phyloP scores from a whole-genome alignment of 2,113 vertebrate genomes.

The Calidris pygmaea region DNA sequence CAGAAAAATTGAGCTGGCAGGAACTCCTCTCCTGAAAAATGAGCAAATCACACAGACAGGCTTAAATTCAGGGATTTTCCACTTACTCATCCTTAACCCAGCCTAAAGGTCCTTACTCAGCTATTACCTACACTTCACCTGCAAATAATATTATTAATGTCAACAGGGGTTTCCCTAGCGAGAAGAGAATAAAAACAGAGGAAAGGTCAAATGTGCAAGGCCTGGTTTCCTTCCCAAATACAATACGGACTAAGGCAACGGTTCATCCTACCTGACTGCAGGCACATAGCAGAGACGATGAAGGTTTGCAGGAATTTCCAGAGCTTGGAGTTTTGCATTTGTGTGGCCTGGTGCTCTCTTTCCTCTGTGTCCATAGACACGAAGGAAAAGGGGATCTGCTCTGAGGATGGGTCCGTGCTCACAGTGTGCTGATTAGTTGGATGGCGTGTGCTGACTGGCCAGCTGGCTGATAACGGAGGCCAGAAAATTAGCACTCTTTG shows the following conservation, averaged over 20 bases:
- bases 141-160: not conserved
- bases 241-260: not conserved
- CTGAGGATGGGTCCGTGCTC: not conserved
- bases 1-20: not conserved
- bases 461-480: not conserved
- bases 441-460: not conserved
- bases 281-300: not conserved
- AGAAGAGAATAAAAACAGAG: not conserved
- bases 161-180: constrained; percentile 9
- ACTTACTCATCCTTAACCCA: constrained; percentile 14
- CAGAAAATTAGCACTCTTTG: not conserved
- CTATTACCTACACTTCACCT: not conserved
- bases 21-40: not conserved
- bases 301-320: not conserved
- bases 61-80: constrained; percentile 46
- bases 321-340: not conserved
- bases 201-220: not conserved
- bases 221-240: not conserved
- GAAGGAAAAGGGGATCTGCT: not conserved
- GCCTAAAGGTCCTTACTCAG: constrained; percentile 28
- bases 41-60: not conserved
- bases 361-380: not conserved
- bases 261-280: not conserved
- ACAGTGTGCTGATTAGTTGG: not conserved
- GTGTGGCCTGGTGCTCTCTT: not conserved